Evolutionary conservation across 2,888 invertebrate genomes (phyloP).

Genomic region (Andrena dorsata): DNA sequence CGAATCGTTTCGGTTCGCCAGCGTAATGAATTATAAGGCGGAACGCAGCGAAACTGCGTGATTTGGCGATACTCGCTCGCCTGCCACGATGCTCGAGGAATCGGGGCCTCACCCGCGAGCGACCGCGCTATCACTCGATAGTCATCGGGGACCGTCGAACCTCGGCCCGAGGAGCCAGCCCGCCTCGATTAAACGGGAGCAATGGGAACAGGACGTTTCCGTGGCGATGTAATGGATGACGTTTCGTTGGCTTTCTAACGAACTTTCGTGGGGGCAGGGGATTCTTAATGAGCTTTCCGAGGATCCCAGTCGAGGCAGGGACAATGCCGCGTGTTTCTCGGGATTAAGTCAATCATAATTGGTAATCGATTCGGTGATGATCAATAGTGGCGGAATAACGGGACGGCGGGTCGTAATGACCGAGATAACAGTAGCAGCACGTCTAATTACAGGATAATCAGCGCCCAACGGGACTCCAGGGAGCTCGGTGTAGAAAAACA

Average conservation of each 20-base stretch:
- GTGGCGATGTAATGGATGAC: no score
- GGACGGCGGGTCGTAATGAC: constrained; percentile 25
- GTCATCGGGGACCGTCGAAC: no score
- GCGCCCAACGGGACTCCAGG: constrained; percentile 37
- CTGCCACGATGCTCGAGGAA: neutral
- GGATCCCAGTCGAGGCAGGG: neutral
- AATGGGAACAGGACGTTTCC: no score
- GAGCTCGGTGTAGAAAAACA: neutral
- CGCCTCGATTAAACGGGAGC: neutral
- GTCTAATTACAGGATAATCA: constrained; percentile 51
- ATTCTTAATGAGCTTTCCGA: neutral
- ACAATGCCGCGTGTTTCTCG: neutral
- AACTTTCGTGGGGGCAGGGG: neutral
- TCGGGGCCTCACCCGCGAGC: neutral
- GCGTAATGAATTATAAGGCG: constrained; percentile 79
- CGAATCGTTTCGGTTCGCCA: constrained; percentile 75
- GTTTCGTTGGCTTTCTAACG: no score
- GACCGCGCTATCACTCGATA: no score
- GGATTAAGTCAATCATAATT: constrained; percentile 24
- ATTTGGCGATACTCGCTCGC: constrained; percentile 18
- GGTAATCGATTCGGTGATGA: constrained; percentile 42
- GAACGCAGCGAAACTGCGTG: constrained; percentile 52
- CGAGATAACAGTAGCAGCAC: constrained; percentile 43
- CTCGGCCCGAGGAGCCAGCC: neutral
- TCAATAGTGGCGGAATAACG: constrained; percentile 45